phyloP scores from a whole-genome alignment of 1,140 invertebrate species.

The Galleria mellonella region DNA sequence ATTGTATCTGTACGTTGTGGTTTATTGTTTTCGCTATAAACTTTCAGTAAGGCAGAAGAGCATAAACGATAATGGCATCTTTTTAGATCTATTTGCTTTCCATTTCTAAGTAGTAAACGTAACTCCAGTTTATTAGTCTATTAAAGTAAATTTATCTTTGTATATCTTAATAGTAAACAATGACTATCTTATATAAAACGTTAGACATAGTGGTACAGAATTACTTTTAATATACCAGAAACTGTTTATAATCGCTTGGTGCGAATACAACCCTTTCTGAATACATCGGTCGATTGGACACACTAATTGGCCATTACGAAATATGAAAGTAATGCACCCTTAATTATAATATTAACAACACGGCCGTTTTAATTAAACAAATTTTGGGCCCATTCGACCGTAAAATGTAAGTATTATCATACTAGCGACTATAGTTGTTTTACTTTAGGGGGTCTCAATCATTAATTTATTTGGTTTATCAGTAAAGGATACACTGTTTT shows the following conservation, averaged over 20 bases:
- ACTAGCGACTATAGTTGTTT: too few relatives aligned
- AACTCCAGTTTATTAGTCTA: too few relatives aligned
- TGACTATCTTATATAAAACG: too few relatives aligned
- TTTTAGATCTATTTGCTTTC: not conserved
- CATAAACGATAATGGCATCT: not conserved
- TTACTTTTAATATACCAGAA: too few relatives aligned
- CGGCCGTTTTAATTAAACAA: not conserved
- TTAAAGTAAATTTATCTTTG: too few relatives aligned
- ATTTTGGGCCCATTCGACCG: not conserved
- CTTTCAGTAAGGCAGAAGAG: not conserved
- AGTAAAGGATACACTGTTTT: too few relatives aligned
- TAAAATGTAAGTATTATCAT: not conserved
- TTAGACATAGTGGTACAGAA: too few relatives aligned
- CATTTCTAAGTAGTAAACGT: not conserved
- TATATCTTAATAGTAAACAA: too few relatives aligned
- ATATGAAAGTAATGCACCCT: not conserved
- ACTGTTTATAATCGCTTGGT: too few relatives aligned
- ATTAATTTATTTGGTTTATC: too few relatives aligned
- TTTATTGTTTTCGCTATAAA: not conserved
- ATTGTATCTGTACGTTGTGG: conserved; percentile 1
- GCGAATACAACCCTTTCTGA: not conserved
- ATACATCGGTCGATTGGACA: not conserved
- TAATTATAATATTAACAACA: not conserved
- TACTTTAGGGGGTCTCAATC: too few relatives aligned
- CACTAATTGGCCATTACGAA: conserved; percentile 1